These are phyloP conservation scores for Spodoptera littoralis DNA, from an alignment of 2,888 invertebrate genomes.

Conservation along the genomic window DNA sequence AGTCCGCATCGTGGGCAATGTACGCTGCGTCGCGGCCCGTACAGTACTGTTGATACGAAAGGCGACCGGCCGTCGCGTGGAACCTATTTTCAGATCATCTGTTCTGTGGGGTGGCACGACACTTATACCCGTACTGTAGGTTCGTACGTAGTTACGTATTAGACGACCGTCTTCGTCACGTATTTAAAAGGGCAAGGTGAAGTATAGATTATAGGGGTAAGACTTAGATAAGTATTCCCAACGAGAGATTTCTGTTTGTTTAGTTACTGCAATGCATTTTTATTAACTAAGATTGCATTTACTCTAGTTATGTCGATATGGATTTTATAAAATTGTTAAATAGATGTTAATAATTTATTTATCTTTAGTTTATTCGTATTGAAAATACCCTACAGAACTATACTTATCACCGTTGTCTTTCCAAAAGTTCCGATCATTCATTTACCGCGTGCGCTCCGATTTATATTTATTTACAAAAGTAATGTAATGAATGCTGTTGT, in stretches of 20 bases:
- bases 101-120: slow-evolving; percentile 17
- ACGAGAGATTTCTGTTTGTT: no score
- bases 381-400: no score
- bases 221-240: slow-evolving; percentile 1
- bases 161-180: slow-evolving; percentile 5
- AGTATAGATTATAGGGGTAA: neutral
- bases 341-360: no score
- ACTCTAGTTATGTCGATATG: no score
- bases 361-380: no score
- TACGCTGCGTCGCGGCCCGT: slow-evolving; percentile 54
- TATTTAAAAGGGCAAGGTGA: slow-evolving; percentile 34
- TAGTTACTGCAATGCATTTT: no score
- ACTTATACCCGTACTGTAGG: no score
- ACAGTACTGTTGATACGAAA: slow-evolving; percentile 53
- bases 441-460: neutral
- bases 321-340: no score
- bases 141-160: neutral
- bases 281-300: no score
- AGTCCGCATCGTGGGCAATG: slow-evolving; percentile 71
- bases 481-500: no score
- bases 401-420: neutral
- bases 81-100: slow-evolving; percentile 59
- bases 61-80: slow-evolving; percentile 24
- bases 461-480: neutral
- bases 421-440: neutral